phyloP scores from a whole-genome alignment of 2,797 vertebrate species.

The Gila robusta region DNA sequence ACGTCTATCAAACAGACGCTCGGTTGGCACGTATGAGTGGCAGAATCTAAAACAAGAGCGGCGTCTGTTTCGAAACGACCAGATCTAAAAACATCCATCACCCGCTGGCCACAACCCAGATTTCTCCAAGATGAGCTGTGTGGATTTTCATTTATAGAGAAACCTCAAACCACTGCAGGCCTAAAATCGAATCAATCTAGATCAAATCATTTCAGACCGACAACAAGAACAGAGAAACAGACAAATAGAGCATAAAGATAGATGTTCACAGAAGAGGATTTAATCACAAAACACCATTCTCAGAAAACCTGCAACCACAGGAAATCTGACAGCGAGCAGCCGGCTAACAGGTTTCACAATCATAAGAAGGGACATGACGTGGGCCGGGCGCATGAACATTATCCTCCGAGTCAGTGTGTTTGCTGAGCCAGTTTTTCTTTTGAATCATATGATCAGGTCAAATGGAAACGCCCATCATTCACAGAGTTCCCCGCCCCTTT shows the following conservation, averaged over 20 bases:
- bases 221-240: background rate
- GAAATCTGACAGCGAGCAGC: background rate
- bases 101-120: slow-evolving; percentile 13
- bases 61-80: background rate
- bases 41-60: background rate
- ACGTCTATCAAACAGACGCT: background rate
- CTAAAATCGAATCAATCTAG: background rate
- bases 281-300: background rate
- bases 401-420: background rate
- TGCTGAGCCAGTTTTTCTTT: background rate
- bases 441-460: background rate
- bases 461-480: background rate
- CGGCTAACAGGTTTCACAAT: slow-evolving; percentile 3
- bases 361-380: background rate
- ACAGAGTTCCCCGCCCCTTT: background rate
- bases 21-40: background rate
- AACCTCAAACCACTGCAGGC: background rate
- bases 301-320: slow-evolving; percentile 4
- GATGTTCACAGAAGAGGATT: background rate
- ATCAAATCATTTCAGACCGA: background rate
- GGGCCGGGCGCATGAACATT: background rate
- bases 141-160: background rate
- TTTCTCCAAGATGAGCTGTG: background rate
- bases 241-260: background rate
- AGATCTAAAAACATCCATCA: slow-evolving; percentile 4